Evolutionary conservation across 1,140 invertebrate genomes (phyloP).

Genomic region (Apis cerana): DNA sequence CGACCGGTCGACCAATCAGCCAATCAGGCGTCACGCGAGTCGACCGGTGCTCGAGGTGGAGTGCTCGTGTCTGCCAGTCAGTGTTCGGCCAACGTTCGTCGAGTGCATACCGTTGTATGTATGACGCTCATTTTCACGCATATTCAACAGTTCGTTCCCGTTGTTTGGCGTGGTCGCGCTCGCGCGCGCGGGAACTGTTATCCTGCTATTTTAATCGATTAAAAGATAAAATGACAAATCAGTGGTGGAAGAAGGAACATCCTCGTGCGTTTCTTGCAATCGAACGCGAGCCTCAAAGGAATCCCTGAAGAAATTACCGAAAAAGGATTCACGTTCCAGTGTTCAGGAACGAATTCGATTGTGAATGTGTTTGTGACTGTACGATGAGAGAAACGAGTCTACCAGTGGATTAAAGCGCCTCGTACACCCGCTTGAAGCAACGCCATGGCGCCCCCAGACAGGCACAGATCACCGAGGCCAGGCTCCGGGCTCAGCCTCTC

Average conservation of each 20-base stretch:
- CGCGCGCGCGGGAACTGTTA: not conserved
- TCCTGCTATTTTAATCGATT: not conserved
- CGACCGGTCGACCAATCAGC: slow-evolving; percentile 55
- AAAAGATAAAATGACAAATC: not conserved
- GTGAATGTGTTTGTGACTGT: slow-evolving; percentile 33
- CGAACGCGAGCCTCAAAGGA: not conserved
- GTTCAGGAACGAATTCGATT: not conserved
- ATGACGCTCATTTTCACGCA: not conserved
- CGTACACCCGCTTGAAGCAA: not conserved
- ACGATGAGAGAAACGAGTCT: slow-evolving; percentile 31
- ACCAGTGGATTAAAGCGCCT: slow-evolving; percentile 38
- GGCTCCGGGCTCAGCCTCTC: slow-evolving; percentile 75
- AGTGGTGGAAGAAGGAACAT: not conserved
- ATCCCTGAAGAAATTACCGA: not conserved
- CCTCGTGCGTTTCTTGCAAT: not conserved
- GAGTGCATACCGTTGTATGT: not conserved
- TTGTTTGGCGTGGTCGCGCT: not conserved
- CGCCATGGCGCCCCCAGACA: slow-evolving; percentile 76
- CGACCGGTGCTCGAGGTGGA: slow-evolving; percentile 40
- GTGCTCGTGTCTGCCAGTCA: slow-evolving; percentile 41
- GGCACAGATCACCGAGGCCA: slow-evolving; percentile 70
- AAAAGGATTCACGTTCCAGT: not conserved
- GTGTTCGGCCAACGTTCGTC: slow-evolving; percentile 37
- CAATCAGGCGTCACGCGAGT: slow-evolving; percentile 50
- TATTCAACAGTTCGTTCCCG: not conserved